Evolutionary conservation across 2,888 invertebrate genomes (phyloP).

Genomic region (Hydrotaea cyrtoneurina): DNA sequence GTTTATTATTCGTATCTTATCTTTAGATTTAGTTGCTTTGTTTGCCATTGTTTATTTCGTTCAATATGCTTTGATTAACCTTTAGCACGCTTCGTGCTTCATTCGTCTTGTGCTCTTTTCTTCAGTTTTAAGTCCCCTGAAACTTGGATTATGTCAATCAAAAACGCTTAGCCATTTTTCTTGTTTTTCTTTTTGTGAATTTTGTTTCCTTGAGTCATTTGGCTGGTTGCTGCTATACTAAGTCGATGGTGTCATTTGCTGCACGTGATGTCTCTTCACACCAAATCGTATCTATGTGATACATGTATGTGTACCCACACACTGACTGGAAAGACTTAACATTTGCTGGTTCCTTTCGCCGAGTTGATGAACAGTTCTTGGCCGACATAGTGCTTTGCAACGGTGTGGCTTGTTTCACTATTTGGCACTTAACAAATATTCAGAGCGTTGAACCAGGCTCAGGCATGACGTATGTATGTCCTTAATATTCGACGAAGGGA

Average conservation of each 20-base stretch:
- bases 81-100: conserved; percentile 33
- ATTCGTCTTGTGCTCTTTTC: conserved; percentile 25
- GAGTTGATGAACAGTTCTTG: background rate
- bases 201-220: conserved; percentile 32
- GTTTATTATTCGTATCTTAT: conserved; percentile 22
- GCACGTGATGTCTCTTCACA: conserved; percentile 63
- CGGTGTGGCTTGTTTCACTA: background rate
- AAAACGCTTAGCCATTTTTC: conserved; percentile 68
- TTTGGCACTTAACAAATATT: too few relatives aligned
- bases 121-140: conserved; percentile 59
- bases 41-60: conserved; percentile 7
- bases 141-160: conserved; percentile 72
- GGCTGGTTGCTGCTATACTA: conserved; percentile 6
- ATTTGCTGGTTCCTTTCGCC: background rate
- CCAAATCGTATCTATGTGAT: conserved; percentile 15
- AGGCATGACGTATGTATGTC: too few relatives aligned
- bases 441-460: too few relatives aligned
- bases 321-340: background rate
- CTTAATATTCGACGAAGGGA: too few relatives aligned
- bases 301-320: background rate
- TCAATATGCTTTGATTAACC: conserved; percentile 38
- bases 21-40: conserved; percentile 11
- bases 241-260: conserved; percentile 29
- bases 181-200: background rate
- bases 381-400: conserved; percentile 1